A percentile compares a stretch with the other conserved stretches of the same genome.
Evolutionary conservation across 2,113 vertebrate genomes (phyloP).

Genomic region (Hipposideros armiger): DNA sequence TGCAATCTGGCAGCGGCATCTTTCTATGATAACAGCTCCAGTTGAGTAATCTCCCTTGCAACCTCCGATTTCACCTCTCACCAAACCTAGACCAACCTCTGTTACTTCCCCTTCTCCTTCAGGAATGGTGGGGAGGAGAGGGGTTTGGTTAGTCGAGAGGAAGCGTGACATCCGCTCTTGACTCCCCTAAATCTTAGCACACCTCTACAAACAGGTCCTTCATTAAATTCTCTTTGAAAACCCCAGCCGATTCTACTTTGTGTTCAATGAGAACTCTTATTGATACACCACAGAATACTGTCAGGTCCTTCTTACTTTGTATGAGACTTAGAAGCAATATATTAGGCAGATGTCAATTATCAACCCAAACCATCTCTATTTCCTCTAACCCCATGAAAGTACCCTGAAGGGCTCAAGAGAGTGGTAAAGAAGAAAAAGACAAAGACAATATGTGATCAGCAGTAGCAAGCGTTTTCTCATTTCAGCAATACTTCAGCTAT

Average conservation of each 20-base stretch:
- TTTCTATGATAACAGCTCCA: neutral
- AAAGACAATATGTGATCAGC: neutral
- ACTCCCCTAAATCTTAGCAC: neutral
- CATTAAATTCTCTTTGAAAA: constrained; percentile 54
- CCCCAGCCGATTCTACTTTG: neutral
- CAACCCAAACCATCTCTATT: constrained; percentile 12
- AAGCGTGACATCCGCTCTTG: neutral
- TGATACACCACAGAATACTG: neutral
- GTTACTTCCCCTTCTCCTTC: neutral
- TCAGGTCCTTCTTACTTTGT: neutral
- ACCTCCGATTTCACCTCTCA: neutral
- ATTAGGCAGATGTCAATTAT: constrained; percentile 44
- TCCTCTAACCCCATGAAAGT: neutral
- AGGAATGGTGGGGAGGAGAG: neutral
- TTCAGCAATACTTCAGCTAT: neutral
- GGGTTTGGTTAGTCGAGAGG: neutral
- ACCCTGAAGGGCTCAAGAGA: neutral
- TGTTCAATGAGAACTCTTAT: neutral
- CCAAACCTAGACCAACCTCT: neutral
- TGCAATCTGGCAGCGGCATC: neutral
- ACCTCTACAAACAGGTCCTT: neutral
- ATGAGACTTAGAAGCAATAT: neutral
- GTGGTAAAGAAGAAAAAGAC: neutral
- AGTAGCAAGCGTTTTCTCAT: neutral
- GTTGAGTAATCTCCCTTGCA: neutral